Evolutionary conservation across 2,797 vertebrate genomes (phyloP).

Genomic region (Anableps anableps): DNA sequence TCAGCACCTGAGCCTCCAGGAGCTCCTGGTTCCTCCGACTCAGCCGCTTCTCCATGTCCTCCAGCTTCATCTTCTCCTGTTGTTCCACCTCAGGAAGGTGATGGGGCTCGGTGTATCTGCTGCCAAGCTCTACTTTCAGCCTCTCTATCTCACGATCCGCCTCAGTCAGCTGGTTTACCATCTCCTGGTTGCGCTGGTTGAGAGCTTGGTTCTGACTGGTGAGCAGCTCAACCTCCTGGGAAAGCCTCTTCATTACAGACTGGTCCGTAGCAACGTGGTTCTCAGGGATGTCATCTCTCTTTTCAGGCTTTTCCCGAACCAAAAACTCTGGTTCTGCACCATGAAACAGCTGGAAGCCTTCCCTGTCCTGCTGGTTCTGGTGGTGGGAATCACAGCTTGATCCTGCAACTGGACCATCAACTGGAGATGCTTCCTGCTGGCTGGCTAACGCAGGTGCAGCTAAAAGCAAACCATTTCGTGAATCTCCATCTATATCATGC

Average conservation of each 20-base stretch:
- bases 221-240: slow-evolving; percentile 64
- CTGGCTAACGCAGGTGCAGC: slow-evolving; percentile 32
- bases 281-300: background rate
- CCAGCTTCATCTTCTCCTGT: slow-evolving; percentile 5
- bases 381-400: slow-evolving; percentile 5
- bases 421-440: background rate
- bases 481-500: slow-evolving; percentile 33
- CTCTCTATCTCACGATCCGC: slow-evolving; percentile 76
- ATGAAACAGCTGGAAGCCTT: slow-evolving; percentile 3
- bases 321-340: slow-evolving; percentile 11
- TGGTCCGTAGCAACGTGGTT: slow-evolving; percentile 30
- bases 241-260: slow-evolving; percentile 36
- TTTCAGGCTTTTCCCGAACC: slow-evolving; percentile 9
- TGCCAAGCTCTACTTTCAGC: slow-evolving; percentile 66
- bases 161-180: slow-evolving; percentile 79
- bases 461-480: slow-evolving; percentile 40
- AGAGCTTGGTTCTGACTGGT: slow-evolving; percentile 68
- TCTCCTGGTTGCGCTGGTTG: slow-evolving; percentile 78
- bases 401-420: slow-evolving; percentile 1
- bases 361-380: slow-evolving; percentile 9
- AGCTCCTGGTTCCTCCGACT: slow-evolving; percentile 59
- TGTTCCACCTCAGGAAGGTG: slow-evolving; percentile 53
- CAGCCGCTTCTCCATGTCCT: slow-evolving; percentile 63
- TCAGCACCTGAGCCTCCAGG: slow-evolving; percentile 58
- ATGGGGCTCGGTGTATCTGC: slow-evolving; percentile 35